A percentile compares a stretch with the other conserved stretches of the same genome.
These are phyloP conservation scores for Enteromius afrohamiltoni DNA, from an alignment of 2,797 vertebrate species.

Conservation along the genomic window DNA sequence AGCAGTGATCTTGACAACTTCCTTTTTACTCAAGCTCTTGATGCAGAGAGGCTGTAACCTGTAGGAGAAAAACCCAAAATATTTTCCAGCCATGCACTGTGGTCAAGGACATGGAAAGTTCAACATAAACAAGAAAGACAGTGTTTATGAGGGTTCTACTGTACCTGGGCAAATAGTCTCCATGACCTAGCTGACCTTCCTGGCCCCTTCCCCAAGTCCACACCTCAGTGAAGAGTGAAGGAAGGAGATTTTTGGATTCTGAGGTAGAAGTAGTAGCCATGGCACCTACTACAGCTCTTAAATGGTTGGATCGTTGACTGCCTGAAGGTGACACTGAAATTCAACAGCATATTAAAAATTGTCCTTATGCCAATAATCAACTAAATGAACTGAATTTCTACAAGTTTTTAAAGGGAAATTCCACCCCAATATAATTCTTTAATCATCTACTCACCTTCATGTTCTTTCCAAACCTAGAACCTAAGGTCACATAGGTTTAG, in stretches of 20 bases:
- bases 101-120: not conserved
- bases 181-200: conserved; percentile 95
- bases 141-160: not conserved
- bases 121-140: conserved; percentile 10
- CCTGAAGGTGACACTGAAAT: conserved; percentile 79
- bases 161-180: conserved; percentile 92
- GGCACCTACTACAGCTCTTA: conserved; percentile 76
- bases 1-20: conserved; percentile 89
- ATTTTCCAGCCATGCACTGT: not conserved
- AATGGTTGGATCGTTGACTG: conserved; percentile 73
- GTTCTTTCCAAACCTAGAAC: not conserved
- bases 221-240: conserved; percentile 90
- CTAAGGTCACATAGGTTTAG: not conserved
- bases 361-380: not conserved
- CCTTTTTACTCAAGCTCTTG: conserved; percentile 88
- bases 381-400: not conserved
- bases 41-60: conserved; percentile 96
- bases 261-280: conserved; percentile 77
- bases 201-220: conserved; percentile 98
- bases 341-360: not conserved
- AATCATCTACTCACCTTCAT: not conserved
- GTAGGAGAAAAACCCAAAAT: conserved; percentile 19
- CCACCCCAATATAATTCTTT: not conserved
- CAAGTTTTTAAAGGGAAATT: not conserved
- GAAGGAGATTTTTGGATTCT: conserved; percentile 70